phyloP scores from a whole-genome alignment of 2,113 vertebrate species.

The Melanerpes formicivorus region DNA sequence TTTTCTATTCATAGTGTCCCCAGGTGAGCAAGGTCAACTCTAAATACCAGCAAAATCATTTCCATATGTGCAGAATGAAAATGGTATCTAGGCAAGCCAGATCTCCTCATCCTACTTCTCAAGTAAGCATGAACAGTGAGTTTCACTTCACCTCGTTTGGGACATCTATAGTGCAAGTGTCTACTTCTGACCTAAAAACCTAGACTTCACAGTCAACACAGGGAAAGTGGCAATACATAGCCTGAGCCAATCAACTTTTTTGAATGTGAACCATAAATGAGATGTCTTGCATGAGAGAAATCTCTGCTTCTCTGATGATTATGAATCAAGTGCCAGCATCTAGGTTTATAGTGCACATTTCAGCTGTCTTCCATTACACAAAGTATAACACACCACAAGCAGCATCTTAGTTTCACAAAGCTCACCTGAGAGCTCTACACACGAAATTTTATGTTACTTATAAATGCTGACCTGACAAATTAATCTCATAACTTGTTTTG shows the following conservation, averaged over 20 bases:
- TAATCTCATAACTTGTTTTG: neutral
- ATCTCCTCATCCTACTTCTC: neutral
- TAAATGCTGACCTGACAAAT: neutral
- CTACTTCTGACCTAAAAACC: neutral
- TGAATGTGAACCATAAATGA: neutral
- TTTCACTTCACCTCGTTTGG: neutral
- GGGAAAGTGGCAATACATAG: neutral
- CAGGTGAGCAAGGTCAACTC: neutral
- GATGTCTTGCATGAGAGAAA: neutral
- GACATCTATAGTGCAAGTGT: neutral
- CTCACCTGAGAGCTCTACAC: neutral
- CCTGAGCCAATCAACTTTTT: accelerated
- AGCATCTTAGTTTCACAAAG: neutral
- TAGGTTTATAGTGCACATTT: neutral
- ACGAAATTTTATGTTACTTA: neutral
- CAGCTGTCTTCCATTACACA: neutral
- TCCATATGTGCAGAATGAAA: neutral
- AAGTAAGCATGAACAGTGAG: neutral
- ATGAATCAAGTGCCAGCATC: accelerated
- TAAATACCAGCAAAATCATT: neutral
- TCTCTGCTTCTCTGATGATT: neutral
- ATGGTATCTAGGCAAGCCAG: neutral
- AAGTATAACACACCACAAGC: neutral
- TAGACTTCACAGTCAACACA: neutral
- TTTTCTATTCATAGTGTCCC: neutral